phyloP scores from a whole-genome alignment of 2,888 invertebrate genomes.

The Adela reaumurella region DNA sequence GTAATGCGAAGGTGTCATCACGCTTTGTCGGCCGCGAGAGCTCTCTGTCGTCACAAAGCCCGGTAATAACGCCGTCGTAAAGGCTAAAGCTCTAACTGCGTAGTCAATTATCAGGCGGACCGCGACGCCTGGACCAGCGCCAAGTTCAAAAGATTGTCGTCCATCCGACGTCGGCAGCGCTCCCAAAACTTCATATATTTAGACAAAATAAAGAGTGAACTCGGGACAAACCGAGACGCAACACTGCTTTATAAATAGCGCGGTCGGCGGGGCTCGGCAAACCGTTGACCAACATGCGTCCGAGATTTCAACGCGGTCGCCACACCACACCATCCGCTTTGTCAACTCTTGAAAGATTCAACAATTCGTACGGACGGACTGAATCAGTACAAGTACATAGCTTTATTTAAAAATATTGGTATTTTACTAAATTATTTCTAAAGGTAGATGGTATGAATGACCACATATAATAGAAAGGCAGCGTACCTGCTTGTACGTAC shows the following conservation, averaged over 20 bases:
- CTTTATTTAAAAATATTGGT: no score
- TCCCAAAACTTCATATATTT: constrained; percentile 58
- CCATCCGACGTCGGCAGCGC: constrained; percentile 19
- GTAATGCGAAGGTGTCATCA: no score
- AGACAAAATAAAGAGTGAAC: constrained; percentile 56
- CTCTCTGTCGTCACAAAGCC: not conserved
- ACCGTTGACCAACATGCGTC: not conserved
- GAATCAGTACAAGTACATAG: no score
- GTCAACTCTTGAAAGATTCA: no score
- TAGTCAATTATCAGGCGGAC: not conserved
- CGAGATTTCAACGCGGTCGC: no score
- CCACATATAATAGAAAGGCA: no score
- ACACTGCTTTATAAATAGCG: constrained; percentile 50
- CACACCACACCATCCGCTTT: no score
- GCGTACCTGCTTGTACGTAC: no score
- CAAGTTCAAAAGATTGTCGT: not conserved
- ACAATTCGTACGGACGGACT: no score
- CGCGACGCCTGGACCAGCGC: not conserved
- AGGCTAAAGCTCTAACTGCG: not conserved
- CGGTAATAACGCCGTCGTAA: not conserved
- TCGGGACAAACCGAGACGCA: constrained; percentile 57
- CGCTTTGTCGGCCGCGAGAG: no score
- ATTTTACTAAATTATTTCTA: no score
- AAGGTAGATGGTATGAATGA: no score
- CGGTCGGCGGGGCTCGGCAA: not conserved